These are phyloP conservation scores for Thymelicus lineola DNA, from an alignment of 2,888 invertebrate species.

Conservation along the genomic window DNA sequence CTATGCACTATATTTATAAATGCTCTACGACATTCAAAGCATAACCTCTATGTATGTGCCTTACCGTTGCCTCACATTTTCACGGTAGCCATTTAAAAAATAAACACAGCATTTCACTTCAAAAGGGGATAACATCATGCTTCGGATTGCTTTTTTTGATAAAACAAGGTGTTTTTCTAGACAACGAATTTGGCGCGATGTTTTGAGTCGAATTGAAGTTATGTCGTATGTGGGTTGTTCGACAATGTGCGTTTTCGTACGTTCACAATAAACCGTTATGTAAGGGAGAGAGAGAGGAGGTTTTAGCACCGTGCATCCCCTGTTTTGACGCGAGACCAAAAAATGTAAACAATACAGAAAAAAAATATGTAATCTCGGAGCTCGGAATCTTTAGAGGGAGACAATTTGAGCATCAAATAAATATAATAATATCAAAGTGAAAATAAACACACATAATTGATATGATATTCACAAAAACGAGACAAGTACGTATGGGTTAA, in stretches of 20 bases:
- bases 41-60: constrained; percentile 57
- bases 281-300: constrained; percentile 74
- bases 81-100: constrained; percentile 54
- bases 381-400: constrained; percentile 82
- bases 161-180: constrained; percentile 38
- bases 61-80: constrained; percentile 56
- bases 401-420: constrained; percentile 70
- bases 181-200: constrained; percentile 22
- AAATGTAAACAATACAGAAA: constrained; percentile 53
- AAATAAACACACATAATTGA: constrained; percentile 66
- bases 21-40: constrained; percentile 71
- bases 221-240: constrained; percentile 48
- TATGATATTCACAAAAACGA: constrained; percentile 46
- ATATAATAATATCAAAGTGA: constrained; percentile 53
- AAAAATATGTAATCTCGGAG: constrained; percentile 55
- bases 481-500: constrained; percentile 70
- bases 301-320: constrained; percentile 85
- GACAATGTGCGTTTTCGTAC: constrained; percentile 52
- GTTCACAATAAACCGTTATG: constrained; percentile 46
- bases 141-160: constrained; percentile 48
- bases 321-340: constrained; percentile 77
- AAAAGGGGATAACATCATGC: constrained; percentile 73
- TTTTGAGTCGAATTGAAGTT: constrained; percentile 21
- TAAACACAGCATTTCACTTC: constrained; percentile 54
- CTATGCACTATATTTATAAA: constrained; percentile 57